Evolutionary conservation across 2,888 invertebrate species (phyloP).

Genomic region (Phaedon cochleariae): DNA sequence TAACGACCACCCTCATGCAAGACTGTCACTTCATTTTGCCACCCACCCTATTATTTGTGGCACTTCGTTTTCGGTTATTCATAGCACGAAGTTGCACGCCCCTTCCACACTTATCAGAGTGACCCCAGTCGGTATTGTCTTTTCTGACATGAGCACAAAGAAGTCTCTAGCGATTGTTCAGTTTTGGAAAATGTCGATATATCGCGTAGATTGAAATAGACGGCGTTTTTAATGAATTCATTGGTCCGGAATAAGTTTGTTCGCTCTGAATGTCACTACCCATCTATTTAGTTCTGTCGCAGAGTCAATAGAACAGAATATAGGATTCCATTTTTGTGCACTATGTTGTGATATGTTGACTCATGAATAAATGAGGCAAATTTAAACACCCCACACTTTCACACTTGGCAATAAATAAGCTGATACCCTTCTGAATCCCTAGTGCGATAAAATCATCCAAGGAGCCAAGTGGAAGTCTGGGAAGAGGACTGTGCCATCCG

Average conservation of each 20-base stretch:
- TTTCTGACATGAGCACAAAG: slow-evolving; percentile 46
- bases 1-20: slow-evolving; percentile 21
- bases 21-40: slow-evolving; percentile 29
- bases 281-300: no score
- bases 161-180: slow-evolving; percentile 33
- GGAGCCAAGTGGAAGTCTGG: no score
- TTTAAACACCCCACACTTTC: no score
- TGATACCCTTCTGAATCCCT: no score
- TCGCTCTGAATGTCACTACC: no score
- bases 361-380: no score
- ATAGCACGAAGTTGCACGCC: slow-evolving; percentile 22
- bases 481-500: no score
- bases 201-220: background rate
- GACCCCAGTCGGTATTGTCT: slow-evolving; percentile 37
- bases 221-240: background rate
- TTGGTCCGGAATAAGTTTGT: background rate
- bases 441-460: no score
- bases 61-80: slow-evolving; percentile 40
- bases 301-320: no score
- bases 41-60: slow-evolving; percentile 38
- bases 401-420: no score
- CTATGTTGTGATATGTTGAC: no score
- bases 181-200: slow-evolving; percentile 39
- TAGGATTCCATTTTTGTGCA: no score
- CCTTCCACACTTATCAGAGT: slow-evolving; percentile 31